Evolutionary conservation across 2,113 vertebrate species (phyloP).

Genomic region (Saccopteryx bilineata): DNA sequence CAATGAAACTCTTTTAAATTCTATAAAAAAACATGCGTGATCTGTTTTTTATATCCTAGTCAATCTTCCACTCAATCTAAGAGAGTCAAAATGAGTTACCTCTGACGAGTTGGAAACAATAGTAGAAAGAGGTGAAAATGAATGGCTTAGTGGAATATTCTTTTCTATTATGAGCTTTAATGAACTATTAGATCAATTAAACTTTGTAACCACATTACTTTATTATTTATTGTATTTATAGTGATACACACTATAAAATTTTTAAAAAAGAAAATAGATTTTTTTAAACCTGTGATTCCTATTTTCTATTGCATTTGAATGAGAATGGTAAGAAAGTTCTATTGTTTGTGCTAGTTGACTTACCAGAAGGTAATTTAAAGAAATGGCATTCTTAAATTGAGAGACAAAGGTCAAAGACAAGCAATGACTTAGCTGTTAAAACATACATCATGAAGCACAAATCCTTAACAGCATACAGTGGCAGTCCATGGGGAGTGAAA

Average conservation of each 20-base stretch:
- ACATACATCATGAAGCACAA: slow-evolving; percentile 82
- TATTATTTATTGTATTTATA: background rate
- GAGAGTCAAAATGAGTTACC: background rate
- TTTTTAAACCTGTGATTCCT: slow-evolving; percentile 4
- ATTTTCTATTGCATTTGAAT: slow-evolving; percentile 12
- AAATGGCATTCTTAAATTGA: slow-evolving; percentile 85
- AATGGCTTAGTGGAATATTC: background rate
- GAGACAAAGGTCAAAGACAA: slow-evolving; percentile 89
- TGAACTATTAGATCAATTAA: background rate
- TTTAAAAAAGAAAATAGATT: background rate
- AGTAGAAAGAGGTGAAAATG: background rate
- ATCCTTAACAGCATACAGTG: slow-evolving; percentile 80
- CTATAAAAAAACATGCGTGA: background rate
- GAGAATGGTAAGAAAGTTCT: slow-evolving; percentile 27
- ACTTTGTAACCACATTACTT: background rate
- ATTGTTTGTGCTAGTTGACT: slow-evolving; percentile 75
- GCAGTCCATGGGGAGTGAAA: slow-evolving; percentile 91
- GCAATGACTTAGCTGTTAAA: slow-evolving; percentile 77
- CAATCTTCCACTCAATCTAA: background rate
- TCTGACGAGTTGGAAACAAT: background rate
- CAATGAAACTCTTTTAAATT: slow-evolving; percentile 12
- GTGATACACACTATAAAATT: background rate
- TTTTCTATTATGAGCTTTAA: background rate
- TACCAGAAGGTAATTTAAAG: slow-evolving; percentile 84
- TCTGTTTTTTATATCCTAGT: slow-evolving; percentile 15